These are phyloP conservation scores for Cartodere bifasciata DNA, from an alignment of 2,888 invertebrate species.

Conservation along the genomic window DNA sequence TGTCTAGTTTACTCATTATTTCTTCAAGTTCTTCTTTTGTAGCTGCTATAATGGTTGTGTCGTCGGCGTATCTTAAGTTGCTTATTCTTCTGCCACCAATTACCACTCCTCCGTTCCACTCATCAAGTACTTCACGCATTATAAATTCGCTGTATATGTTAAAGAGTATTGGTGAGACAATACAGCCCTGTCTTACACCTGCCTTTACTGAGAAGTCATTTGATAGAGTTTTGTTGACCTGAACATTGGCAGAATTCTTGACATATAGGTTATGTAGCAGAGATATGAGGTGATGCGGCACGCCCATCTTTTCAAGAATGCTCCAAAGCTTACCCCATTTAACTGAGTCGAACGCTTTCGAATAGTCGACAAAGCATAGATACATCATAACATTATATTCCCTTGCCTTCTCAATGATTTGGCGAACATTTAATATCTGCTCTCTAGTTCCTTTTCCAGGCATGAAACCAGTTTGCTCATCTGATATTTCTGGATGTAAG, in stretches of 20 bases:
- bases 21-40: slow-evolving; percentile 5
- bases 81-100: slow-evolving; percentile 5
- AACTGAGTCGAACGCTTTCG: slow-evolving; percentile 6
- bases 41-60: slow-evolving; percentile 6
- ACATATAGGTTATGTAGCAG: too few species aligned
- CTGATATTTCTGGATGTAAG: neutral
- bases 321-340: slow-evolving; percentile 1
- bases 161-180: too few species aligned
- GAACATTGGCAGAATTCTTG: too few species aligned
- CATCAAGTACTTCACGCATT: slow-evolving; percentile 1
- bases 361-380: slow-evolving; percentile 6
- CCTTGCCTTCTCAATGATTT: slow-evolving; percentile 7
- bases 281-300: slow-evolving; percentile 1
- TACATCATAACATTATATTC: slow-evolving; percentile 4
- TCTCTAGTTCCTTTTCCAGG: slow-evolving; percentile 5
- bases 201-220: too few species aligned
- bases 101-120: slow-evolving; percentile 2
- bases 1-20: slow-evolving; percentile 4
- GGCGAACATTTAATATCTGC: slow-evolving; percentile 8
- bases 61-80: slow-evolving; percentile 7
- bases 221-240: too few species aligned
- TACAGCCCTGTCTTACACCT: slow-evolving; percentile 6
- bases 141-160: slow-evolving; percentile 1
- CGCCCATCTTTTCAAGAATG: slow-evolving; percentile 3
- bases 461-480: slow-evolving; percentile 3